Percentiles rank a stretch among this genome's conserved stretches.
These are phyloP conservation scores for Brenthis hecate DNA, from an alignment of 2,888 invertebrate genomes.

Conservation along the genomic window DNA sequence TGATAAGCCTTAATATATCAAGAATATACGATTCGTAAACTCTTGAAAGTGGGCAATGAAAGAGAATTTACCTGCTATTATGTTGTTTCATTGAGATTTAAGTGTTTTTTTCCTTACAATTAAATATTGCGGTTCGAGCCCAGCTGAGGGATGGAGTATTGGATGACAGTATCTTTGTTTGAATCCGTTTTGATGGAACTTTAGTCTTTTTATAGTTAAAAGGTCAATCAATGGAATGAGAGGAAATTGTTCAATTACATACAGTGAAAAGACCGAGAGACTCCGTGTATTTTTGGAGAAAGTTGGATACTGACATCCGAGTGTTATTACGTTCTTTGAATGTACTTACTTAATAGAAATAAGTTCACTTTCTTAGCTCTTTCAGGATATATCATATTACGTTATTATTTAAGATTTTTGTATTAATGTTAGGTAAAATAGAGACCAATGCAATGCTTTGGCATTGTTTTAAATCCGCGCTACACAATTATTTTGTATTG, in stretches of 20 bases:
- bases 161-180: constrained; percentile 62
- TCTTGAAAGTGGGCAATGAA: constrained; percentile 43
- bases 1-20: constrained; percentile 23
- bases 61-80: constrained; percentile 59
- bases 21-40: constrained; percentile 35
- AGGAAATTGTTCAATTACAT: constrained; percentile 13
- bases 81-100: constrained; percentile 58
- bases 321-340: not conserved
- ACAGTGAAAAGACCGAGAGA: constrained; percentile 1
- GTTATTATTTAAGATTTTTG: not conserved
- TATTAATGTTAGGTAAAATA: too few species aligned
- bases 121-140: constrained; percentile 62
- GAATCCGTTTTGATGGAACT: constrained; percentile 33
- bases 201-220: constrained; percentile 17
- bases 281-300: constrained; percentile 4
- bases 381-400: not conserved
- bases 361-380: not conserved
- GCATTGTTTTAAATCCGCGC: too few species aligned
- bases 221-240: constrained; percentile 18
- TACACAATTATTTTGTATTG: too few species aligned
- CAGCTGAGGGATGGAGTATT: constrained; percentile 61
- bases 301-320: not conserved
- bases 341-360: not conserved
- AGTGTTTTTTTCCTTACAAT: constrained; percentile 56
- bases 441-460: too few species aligned